These are phyloP conservation scores for Andricus grossulariae DNA, from an alignment of 1,140 invertebrate genomes.

Conservation along the genomic window DNA sequence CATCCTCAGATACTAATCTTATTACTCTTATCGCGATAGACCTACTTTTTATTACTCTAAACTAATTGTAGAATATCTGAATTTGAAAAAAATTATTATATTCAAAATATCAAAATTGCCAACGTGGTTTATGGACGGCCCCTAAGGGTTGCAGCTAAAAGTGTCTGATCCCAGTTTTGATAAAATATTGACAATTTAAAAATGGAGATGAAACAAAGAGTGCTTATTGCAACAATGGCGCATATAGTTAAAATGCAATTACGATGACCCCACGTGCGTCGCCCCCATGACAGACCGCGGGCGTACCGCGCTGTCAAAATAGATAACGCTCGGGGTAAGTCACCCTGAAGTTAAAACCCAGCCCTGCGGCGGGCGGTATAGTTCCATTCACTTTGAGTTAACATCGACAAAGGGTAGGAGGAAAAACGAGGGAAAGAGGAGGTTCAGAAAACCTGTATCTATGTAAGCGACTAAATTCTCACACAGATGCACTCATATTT, in stretches of 20 bases:
- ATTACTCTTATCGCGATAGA: not conserved
- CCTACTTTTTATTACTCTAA: not conserved
- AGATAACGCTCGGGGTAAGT: conserved; percentile 75
- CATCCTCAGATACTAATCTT: too few relatives aligned
- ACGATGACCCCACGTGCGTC: conserved; percentile 56
- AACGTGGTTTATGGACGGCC: too few relatives aligned
- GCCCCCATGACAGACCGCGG: conserved; percentile 69
- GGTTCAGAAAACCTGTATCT: conserved; percentile 45
- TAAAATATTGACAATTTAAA: too few relatives aligned
- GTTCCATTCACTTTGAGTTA: conserved; percentile 70
- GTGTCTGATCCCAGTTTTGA: too few relatives aligned
- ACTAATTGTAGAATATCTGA: not conserved
- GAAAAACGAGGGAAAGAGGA: conserved; percentile 48
- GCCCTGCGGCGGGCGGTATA: conserved; percentile 60
- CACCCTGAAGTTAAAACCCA: conserved; percentile 73
- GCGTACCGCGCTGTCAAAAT: conserved; percentile 75
- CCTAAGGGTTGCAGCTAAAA: too few relatives aligned
- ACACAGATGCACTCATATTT: conserved; percentile 39
- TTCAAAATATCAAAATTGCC: not conserved
- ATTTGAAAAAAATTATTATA: too few relatives aligned
- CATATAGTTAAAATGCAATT: conserved; percentile 70
- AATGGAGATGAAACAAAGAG: not conserved
- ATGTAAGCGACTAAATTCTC: too few relatives aligned
- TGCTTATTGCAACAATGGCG: conserved; percentile 20
- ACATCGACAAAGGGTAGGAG: conserved; percentile 66